Evolutionary conservation across 2,797 vertebrate genomes (phyloP), one percentile per base, ranked within the genome.

Genomic region (Myotis planiceps): DNA sequence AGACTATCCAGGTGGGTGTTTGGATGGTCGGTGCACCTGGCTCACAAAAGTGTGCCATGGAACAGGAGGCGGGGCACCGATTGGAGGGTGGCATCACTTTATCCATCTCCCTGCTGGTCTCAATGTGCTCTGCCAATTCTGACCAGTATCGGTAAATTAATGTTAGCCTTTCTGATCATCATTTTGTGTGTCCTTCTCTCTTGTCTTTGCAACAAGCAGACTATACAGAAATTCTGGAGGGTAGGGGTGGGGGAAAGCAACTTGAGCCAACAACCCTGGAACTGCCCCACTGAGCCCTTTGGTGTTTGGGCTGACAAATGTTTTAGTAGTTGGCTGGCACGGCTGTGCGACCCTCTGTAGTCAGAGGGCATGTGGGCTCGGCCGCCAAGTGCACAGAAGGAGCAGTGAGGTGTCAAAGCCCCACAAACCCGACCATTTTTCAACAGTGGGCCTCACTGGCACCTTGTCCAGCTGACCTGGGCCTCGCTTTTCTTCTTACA

Each of bases 21-120:
- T n/a, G 37, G 3, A 5, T 0, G 27, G n/a, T 2, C 0, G 55
- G 13, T 2, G 12, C 7, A 0, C 9, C 34, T n/a, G 12, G 0
- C 1, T 9, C 5, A 8, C 23, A 0, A 69, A 51, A 12, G 12
- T 1, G 2, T 0, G 0, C 25, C 51, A 27, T 51, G 74, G 78
- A 65, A 32, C 10, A 27, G 74, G 74, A 78, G 49, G 49, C 32
- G 7, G 32, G 47, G 63, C 49, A 18, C 63, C 27, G 2, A 53
- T 0, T 1, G 6, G 63, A 15, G 42, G 53, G 42, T 3, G 0
- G 34, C 84, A 63, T 27, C 5, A 6, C 12, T 32, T 39, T 32
- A 15, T 93, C 32, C 2, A 5, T 29, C 51, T 89, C 83, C 49
- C 47, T 14, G 63, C 78, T 19, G 21, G 19, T n/a, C 80, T 42